A percentile compares a stretch with the other conserved stretches of the same genome.
phyloP scores from a whole-genome alignment of 2,113 vertebrate genomes.

The Sylvilagus bachmani region DNA sequence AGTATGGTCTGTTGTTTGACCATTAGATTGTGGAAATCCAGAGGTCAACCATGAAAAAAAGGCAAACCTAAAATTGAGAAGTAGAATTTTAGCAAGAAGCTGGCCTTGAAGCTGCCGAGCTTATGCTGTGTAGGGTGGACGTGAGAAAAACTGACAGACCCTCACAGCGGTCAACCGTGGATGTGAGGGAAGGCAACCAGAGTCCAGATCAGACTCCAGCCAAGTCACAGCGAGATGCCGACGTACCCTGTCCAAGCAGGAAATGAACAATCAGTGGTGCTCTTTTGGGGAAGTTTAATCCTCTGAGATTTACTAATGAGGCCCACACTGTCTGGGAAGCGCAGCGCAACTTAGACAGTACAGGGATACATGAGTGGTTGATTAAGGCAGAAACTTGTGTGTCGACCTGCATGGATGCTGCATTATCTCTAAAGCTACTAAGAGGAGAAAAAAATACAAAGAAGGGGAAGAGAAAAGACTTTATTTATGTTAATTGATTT shows the following conservation, averaged over 20 bases:
- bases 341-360: not conserved
- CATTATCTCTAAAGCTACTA: not conserved
- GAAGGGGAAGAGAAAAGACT: not conserved
- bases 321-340: not conserved
- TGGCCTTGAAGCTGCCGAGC: not conserved
- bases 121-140: accelerated
- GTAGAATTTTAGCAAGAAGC: not conserved
- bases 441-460: not conserved
- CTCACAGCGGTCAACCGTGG: not conserved
- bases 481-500: not conserved
- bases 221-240: not conserved
- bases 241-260: not conserved
- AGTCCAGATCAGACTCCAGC: too few relatives aligned
- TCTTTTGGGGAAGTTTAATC: not conserved
- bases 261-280: not conserved
- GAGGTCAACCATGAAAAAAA: slow-evolving; percentile 22
- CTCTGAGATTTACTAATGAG: not conserved
- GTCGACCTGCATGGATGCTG: not conserved
- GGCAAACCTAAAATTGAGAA: not conserved
- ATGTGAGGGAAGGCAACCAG: not conserved
- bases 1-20: not conserved
- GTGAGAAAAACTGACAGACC: not conserved
- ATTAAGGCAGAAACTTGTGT: not conserved
- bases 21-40: slow-evolving; percentile 12
- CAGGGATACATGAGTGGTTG: not conserved